phyloP scores from a whole-genome alignment of 2,113 vertebrate genomes.

The Morone chrysops region DNA sequence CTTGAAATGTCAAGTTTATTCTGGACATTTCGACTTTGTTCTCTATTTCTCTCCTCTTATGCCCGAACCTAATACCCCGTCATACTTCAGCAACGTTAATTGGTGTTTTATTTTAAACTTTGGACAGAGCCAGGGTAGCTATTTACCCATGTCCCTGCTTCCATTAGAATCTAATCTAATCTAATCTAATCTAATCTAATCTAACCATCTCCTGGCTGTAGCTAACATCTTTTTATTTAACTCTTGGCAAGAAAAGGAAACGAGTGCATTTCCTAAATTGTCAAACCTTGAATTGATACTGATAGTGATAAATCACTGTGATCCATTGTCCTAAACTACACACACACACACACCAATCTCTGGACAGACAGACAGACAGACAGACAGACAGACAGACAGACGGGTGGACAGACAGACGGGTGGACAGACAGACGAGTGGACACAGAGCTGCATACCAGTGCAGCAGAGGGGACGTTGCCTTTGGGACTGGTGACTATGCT shows the following conservation, averaged over 20 bases:
- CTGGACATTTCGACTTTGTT: no score
- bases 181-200: no score
- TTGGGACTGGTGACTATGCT: conserved; percentile 93
- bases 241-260: not conserved
- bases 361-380: not conserved
- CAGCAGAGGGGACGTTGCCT: conserved; percentile 89
- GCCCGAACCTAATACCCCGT: no score
- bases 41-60: no score
- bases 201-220: no score
- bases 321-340: not conserved
- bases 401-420: not conserved
- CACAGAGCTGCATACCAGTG: conserved; percentile 88
- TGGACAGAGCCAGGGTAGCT: no score
- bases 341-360: not conserved
- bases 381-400: not conserved
- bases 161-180: no score
- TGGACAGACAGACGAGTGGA: conserved; percentile 20
- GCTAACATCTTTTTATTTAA: not conserved
- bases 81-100: no score
- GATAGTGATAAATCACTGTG: not conserved
- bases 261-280: not conserved
- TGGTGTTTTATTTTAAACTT: no score
- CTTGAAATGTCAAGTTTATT: no score
- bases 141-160: no score
- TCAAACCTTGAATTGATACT: not conserved